Percentiles rank a stretch among this genome's conserved stretches.
These are phyloP conservation scores for Stenolophus ochropezus DNA, from an alignment of 2,888 invertebrate genomes.

Conservation along the genomic window DNA sequence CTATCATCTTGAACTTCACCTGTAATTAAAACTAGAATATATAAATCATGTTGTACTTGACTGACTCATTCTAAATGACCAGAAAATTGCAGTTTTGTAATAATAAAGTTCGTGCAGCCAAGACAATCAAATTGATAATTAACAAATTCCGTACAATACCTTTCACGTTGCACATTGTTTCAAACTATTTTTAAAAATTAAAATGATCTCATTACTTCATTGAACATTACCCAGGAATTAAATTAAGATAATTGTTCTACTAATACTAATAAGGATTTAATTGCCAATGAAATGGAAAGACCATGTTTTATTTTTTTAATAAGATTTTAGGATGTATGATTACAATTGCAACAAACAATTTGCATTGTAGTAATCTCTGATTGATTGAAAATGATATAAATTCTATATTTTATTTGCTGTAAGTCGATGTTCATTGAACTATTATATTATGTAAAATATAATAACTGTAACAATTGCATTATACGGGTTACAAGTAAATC, in stretches of 20 bases:
- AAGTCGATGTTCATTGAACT: no score
- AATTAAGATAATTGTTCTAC: background rate
- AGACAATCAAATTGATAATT: slow-evolving; percentile 44
- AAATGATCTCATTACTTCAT: background rate
- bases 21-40: background rate
- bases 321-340: no score
- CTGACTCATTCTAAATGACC: background rate
- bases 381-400: no score
- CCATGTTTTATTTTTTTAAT: background rate
- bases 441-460: no score
- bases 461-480: no score
- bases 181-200: background rate
- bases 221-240: background rate
- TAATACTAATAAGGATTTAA: background rate
- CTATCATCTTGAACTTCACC: background rate
- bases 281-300: background rate
- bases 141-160: slow-evolving; percentile 45
- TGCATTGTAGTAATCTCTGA: no score
- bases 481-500: no score
- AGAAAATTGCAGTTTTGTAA: background rate
- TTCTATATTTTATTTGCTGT: no score
- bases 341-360: no score
- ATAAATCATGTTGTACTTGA: background rate
- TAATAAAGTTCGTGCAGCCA: background rate
- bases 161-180: slow-evolving; percentile 49